phyloP scores from a whole-genome alignment of 2,888 invertebrate species.

The Maniola hyperantus region DNA sequence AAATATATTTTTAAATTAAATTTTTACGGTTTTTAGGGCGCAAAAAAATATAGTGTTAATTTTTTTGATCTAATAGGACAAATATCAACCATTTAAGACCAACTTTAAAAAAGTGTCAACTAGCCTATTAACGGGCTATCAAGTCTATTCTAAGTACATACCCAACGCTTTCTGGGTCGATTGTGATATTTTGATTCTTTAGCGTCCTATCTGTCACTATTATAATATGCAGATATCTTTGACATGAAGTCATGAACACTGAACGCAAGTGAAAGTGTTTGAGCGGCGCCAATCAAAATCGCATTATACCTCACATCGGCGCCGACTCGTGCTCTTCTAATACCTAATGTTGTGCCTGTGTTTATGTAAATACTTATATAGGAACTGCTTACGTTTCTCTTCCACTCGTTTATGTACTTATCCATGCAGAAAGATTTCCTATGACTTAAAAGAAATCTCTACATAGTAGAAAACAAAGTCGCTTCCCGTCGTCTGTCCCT shows the following conservation, averaged over 20 bases:
- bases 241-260: slow-evolving; percentile 38
- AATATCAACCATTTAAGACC: too few relatives aligned
- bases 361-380: slow-evolving; percentile 10
- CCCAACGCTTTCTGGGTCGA: neutral
- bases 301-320: slow-evolving; percentile 52
- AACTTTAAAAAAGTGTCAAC: too few relatives aligned
- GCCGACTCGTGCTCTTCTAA: slow-evolving; percentile 37
- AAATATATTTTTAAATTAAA: too few relatives aligned
- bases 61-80: too few relatives aligned
- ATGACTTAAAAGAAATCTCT: too few relatives aligned
- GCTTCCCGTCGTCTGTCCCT: too few relatives aligned
- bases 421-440: neutral
- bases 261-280: slow-evolving; percentile 67
- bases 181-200: neutral
- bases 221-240: slow-evolving; percentile 37
- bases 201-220: neutral
- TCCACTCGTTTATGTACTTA: neutral
- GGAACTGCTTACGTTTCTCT: neutral
- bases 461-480: too few relatives aligned
- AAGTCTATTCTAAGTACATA: too few relatives aligned
- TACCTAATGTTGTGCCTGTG: slow-evolving; percentile 21
- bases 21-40: too few relatives aligned
- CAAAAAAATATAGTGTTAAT: too few relatives aligned
- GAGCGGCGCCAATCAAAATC: slow-evolving; percentile 71
- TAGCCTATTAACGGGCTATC: too few relatives aligned